Evolutionary conservation across 2,113 vertebrate species (phyloP).

Genomic region (Misgurnus mizolepis): DNA sequence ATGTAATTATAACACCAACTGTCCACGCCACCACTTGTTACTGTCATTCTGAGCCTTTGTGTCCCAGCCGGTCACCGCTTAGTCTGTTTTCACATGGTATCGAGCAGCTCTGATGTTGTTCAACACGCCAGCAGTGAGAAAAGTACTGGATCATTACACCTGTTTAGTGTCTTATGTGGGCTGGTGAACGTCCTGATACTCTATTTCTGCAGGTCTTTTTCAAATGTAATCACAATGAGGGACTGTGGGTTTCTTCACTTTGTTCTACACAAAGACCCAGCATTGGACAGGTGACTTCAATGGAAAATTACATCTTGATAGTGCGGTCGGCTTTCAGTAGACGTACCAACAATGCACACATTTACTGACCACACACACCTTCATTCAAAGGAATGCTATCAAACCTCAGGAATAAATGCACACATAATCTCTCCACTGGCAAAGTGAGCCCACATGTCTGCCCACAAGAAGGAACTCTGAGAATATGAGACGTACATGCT

Average conservation of each 20-base stretch:
- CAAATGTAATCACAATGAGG: constrained; percentile 29
- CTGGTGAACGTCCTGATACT: constrained; percentile 41
- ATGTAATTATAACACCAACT: constrained; percentile 60
- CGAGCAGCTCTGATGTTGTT: constrained; percentile 11
- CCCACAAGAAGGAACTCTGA: not conserved
- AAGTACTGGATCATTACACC: constrained; percentile 44
- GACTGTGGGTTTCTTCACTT: not conserved
- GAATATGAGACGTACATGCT: too few species aligned
- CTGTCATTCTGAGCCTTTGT: constrained; percentile 27
- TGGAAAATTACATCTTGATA: constrained; percentile 30
- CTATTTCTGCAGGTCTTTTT: constrained; percentile 27
- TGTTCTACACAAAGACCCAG: constrained; percentile 39
- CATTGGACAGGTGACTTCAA: constrained; percentile 38
- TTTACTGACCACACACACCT: constrained; percentile 23
- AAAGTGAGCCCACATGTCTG: not conserved
- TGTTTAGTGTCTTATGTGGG: constrained; percentile 46
- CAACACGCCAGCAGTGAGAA: constrained; percentile 16
- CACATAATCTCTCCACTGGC: constrained; percentile 16
- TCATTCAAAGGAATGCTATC: constrained; percentile 40
- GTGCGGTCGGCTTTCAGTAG: constrained; percentile 17
- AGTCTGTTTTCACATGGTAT: constrained; percentile 17
- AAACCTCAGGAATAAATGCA: constrained; percentile 28
- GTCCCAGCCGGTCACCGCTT: constrained; percentile 16
- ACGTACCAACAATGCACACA: constrained; percentile 34
- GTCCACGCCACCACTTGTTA: constrained; percentile 46